Base-by-base conservation (phyloP, 2,113 vertebrate genomes). In the Bos javanicus region DNA sequence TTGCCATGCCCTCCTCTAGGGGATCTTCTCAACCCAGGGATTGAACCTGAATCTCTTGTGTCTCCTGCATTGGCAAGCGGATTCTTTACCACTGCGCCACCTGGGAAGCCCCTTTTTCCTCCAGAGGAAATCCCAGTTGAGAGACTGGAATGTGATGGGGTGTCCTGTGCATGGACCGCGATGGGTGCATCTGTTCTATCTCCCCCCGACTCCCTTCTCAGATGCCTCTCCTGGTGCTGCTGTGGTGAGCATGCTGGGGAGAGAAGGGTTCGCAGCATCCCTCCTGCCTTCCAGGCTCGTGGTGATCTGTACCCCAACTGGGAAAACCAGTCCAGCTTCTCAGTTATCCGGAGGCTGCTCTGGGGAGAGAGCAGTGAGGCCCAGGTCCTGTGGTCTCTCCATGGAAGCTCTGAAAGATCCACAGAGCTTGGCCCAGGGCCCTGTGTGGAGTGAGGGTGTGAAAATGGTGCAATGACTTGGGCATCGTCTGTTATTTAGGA, bases 271-370 rank as follows among this genome's bases (percentile, higher is more conserved):
- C 33, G 1, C 28, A 21, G 30, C 36, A 1, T 30, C 12, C 5
- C 48, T 59, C 15, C 36, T 39, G 64, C 46, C 52, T 78, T 46
- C 64, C 48, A 5, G 5, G 26, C 13, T 74, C 2, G 0, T 23
- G 8, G 9, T 21, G 6, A 17, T 30, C 46, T 36, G 17, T 14
- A 2, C 56, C 26, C 5, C 30, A 1, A 0, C 36, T 3, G 0
- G 13, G 14, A n/a, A 76, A 67, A 60, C 28, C 0, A 11, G 57
- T 28, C 28, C 43, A 60, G 43, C n/a, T 46, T 56, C 91, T 93
- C 59, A 33, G 50, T 43, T 21, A 59, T 76, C 48, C 26, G 3
- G 80, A 60, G 43, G 28, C 39, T 28, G 7, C 28, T 62, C 43
- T 54, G 1, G 4, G n/a, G 50, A 92, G 30, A 52, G n/a, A 36